phyloP scores from a whole-genome alignment of 2,888 invertebrate genomes.

The Troides helena region DNA sequence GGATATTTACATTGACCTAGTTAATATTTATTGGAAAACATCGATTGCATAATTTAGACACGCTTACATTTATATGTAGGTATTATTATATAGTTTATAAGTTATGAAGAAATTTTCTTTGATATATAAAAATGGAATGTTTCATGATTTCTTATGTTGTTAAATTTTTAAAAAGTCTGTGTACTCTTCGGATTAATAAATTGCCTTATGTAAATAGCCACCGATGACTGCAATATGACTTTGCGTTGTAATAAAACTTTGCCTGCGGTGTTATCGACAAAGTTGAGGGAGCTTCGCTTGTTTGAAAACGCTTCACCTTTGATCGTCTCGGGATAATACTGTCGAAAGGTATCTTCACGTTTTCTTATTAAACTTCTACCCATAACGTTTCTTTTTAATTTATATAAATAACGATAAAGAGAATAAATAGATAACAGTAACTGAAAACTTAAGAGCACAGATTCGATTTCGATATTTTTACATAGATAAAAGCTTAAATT shows the following conservation, averaged over 20 bases:
- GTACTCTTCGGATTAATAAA: neutral
- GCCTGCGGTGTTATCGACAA: constrained; percentile 21
- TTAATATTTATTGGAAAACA: too few relatives aligned
- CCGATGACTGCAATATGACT: constrained; percentile 14
- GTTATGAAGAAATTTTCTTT: too few relatives aligned
- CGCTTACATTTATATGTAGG: too few relatives aligned
- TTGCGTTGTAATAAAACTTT: constrained; percentile 24
- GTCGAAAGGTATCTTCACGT: constrained; percentile 5
- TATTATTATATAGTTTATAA: too few relatives aligned
- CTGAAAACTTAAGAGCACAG: neutral
- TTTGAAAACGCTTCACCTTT: constrained; percentile 31
- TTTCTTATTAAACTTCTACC: neutral
- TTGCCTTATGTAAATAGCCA: constrained; percentile 7
- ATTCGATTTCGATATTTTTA: neutral
- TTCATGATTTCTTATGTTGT: too few relatives aligned
- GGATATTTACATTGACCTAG: neutral
- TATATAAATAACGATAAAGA: too few relatives aligned
- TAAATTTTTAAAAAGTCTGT: neutral
- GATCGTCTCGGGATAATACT: constrained; percentile 34
- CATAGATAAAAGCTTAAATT: too few relatives aligned
- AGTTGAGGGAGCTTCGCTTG: constrained; percentile 30
- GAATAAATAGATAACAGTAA: neutral
- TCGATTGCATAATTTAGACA: too few relatives aligned
- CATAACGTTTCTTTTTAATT: neutral
- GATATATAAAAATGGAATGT: too few relatives aligned